Percentiles rank a stretch among this genome's conserved stretches.
Conservation (phyloP, 1,140 invertebrate species). For the Pseudoatta argentina region DNA sequence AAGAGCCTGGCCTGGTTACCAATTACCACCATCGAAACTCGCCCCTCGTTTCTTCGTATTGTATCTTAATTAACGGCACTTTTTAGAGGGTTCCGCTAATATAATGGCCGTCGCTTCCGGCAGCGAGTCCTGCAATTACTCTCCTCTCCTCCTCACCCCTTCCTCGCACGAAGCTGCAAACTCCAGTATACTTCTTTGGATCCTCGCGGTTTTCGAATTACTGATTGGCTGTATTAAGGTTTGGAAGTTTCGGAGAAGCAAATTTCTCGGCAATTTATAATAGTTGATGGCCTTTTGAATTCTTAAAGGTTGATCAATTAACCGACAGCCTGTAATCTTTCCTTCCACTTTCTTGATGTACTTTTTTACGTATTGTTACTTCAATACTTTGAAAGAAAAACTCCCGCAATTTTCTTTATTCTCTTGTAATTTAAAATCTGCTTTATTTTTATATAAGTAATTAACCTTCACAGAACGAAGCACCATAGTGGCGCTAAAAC, state of each 20-base stretch:
- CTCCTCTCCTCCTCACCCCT: not conserved
- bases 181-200: not conserved
- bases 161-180: not conserved
- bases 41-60: constrained; percentile 62
- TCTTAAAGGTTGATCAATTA: constrained; percentile 16
- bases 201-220: constrained; percentile 44
- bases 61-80: constrained; percentile 73
- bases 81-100: constrained; percentile 49
- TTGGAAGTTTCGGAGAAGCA: constrained; percentile 6
- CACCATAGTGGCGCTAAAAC: too few species aligned
- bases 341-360: not conserved
- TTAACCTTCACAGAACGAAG: not conserved
- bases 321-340: not conserved
- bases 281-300: constrained; percentile 10
- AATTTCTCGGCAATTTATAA: constrained; percentile 40
- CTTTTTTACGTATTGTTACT: not conserved
- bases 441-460: not conserved
- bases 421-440: not conserved
- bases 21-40: constrained; percentile 72
- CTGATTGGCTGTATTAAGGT: constrained; percentile 37
- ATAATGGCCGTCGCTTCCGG: constrained; percentile 45
- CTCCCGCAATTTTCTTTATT: not conserved
- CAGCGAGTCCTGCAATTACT: constrained; percentile 37
- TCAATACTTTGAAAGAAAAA: not conserved
- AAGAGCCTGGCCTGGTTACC: constrained; percentile 66